Evolutionary conservation across 2,113 vertebrate genomes (phyloP), one percentile per base, ranked within the genome.

Genomic region (Mirounga angustirostris): DNA sequence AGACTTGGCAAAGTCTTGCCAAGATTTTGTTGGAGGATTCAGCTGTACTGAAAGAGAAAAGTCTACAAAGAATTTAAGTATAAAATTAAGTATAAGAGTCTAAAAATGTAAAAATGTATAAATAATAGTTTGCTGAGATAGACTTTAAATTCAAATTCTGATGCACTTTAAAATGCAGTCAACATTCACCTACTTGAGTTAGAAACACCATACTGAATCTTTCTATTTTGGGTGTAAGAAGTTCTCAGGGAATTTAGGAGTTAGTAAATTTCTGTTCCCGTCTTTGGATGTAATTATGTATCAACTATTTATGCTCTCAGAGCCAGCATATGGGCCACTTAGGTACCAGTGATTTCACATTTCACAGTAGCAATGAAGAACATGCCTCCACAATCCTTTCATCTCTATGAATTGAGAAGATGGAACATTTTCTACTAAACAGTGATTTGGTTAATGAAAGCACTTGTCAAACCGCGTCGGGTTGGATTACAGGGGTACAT

Each of bases 151-250:
- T 80, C 83, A 90, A 83, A 84, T 33, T 71, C 79, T 33, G 50
- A 69, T 90, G 87, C 28, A 52, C 58, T 95, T 71, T 80, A 80
- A 94, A 79, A 71, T 46, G 74, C 76, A 90, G 84, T 87, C 88
- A 91, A 63, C 54, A 76, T 91, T 95, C 56, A 10, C 36, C 71
- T 79, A 18, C 84, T 97, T 94, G 93, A 97, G 94, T 97, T 96
- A 95, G 94, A 78, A 95, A 43, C n/a, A 71, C 93, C 56, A 61
- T 86, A 65, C 91, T 40, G 74, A 65, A 36, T 82, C 71, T 54
- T 96, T 96, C 95, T 97, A 94, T 97, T 97, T 88, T 74, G 26
- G 63, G 79, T 76, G 58, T 76, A 80, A 95, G 96, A 91, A 92
- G 33, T 95, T 93, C 81, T 79, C 88, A 96, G 95, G 86, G 80